A percentile compares a stretch with the other conserved stretches of the same genome.
Evolutionary conservation across 1,140 invertebrate genomes (phyloP).

Genomic region (Atta texana): DNA sequence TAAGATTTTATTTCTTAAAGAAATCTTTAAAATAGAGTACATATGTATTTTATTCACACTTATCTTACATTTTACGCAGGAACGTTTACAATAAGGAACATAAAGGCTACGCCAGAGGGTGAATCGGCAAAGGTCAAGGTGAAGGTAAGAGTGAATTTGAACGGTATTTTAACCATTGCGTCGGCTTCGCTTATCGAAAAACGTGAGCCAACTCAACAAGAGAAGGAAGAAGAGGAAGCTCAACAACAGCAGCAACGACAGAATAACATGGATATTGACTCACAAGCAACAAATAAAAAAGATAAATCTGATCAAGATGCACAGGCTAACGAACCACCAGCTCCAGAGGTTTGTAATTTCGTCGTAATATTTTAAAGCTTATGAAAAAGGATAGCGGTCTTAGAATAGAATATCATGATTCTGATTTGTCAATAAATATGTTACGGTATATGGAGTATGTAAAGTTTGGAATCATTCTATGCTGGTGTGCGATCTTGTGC

Average conservation of each 20-base stretch:
- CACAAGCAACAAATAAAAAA: conserved; percentile 79
- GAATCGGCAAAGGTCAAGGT: conserved; percentile 97
- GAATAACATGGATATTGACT: conserved; percentile 85
- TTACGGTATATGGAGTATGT: conserved; percentile 6
- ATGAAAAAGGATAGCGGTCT: neutral
- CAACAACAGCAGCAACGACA: conserved; percentile 85
- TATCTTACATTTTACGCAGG: conserved; percentile 86
- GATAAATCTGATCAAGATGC: conserved; percentile 84
- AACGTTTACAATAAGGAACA: conserved; percentile 93
- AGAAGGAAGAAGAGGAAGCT: conserved; percentile 87
- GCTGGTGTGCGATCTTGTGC: conserved; percentile 48
- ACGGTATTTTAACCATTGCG: conserved; percentile 95
- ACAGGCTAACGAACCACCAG: conserved; percentile 85
- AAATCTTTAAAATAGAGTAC: neutral
- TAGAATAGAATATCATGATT: neutral
- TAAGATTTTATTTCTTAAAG: conserved; percentile 14
- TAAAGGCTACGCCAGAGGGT: conserved; percentile 94
- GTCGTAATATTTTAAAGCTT: conserved; percentile 2
- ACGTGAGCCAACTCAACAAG: conserved; percentile 89
- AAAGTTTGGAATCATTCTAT: conserved; percentile 36
- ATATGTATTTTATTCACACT: neutral
- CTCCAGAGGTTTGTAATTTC: conserved; percentile 84
- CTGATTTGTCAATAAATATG: neutral
- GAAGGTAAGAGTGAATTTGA: conserved; percentile 96
- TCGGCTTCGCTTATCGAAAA: conserved; percentile 95